A percentile compares a stretch with the other conserved stretches of the same genome.
Evolutionary conservation across 2,888 invertebrate genomes (phyloP).

Genomic region (Trissolcus brochymenae): DNA sequence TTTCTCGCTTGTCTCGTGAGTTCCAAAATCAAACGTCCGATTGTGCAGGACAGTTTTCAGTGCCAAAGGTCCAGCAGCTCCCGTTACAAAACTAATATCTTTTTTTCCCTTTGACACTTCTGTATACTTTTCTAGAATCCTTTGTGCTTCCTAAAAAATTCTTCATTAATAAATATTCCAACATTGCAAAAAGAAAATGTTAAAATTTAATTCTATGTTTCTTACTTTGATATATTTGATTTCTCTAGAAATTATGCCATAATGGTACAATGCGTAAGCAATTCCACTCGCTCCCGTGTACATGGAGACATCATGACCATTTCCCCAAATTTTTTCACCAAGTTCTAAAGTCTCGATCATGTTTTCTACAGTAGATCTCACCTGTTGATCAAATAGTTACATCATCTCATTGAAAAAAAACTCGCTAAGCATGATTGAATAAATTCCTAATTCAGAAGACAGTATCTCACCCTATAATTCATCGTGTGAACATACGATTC

Average conservation of each 20-base stretch:
- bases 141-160: conserved; percentile 40
- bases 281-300: conserved; percentile 88
- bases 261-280: conserved; percentile 81
- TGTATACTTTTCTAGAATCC: conserved; percentile 29
- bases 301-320: conserved; percentile 80
- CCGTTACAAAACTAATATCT: conserved; percentile 83
- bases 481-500: conserved; percentile 42
- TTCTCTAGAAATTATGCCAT: conserved; percentile 70
- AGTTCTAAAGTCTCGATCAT: conserved; percentile 69
- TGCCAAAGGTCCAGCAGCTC: conserved; percentile 83
- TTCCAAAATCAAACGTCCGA: conserved; percentile 31
- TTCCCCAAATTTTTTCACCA: conserved; percentile 75
- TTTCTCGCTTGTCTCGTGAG: conserved; percentile 57
- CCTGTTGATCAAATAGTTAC: background rate
- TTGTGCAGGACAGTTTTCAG: conserved; percentile 79
- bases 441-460: background rate
- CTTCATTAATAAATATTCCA: background rate
- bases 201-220: background rate
- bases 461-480: conserved; percentile 27
- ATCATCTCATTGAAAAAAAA: background rate
- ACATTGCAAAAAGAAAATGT: background rate
- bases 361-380: background rate
- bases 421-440: background rate
- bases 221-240: conserved; percentile 65
- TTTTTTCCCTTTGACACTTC: conserved; percentile 75